Evolutionary conservation across 2,113 vertebrate genomes (phyloP), one percentile per base, ranked within the genome.

Genomic region (Pleuronectes platessa): DNA sequence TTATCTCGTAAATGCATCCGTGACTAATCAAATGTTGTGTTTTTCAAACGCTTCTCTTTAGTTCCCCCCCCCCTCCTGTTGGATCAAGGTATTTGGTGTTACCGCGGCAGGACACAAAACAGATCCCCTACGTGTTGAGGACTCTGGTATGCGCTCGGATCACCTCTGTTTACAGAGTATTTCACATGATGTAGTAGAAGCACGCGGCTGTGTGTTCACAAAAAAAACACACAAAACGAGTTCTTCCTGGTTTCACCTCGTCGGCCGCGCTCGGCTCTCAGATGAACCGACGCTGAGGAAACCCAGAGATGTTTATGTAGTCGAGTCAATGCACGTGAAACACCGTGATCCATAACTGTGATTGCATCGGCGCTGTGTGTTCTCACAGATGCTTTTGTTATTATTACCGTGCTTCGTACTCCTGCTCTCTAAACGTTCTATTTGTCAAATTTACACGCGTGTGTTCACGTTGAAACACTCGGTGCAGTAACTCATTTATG

Each of bases 291-390:
- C 54, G 0, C 80, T 88, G 85, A 88, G 71, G 58, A 84, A 82
- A 74, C 84, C 61, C 86, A 86, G 76, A 67, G 24, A 35, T 87
- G 83, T 88, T 89, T 85, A 87, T 35, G 55, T 24, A 83, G 61
- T 20, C 9, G 80, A 81, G 81, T 61, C 49, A 56, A 67, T 65
- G 75, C 54, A 65, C 37, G 74, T 70, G 49, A 76, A 86, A 77
- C 74, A 71, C 3, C 21, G 74, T 40, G 54, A 87, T 83, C 74
- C 73, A 79, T 78, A 81, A 77, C 77, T 64, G 68, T 61, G 76
- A 86, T 67, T 82, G 42, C 17, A 24, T 55, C 6, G 45, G 15
- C 20, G 14, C 35, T 20, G 5, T 49, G 68, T 71, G 45, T 66
- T 60, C 68, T 40, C 40, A n/a, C 58, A 42, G 54, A 53, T 42